Evolutionary conservation across 2,113 vertebrate genomes (phyloP).

Genomic region (Carassius carassius): DNA sequence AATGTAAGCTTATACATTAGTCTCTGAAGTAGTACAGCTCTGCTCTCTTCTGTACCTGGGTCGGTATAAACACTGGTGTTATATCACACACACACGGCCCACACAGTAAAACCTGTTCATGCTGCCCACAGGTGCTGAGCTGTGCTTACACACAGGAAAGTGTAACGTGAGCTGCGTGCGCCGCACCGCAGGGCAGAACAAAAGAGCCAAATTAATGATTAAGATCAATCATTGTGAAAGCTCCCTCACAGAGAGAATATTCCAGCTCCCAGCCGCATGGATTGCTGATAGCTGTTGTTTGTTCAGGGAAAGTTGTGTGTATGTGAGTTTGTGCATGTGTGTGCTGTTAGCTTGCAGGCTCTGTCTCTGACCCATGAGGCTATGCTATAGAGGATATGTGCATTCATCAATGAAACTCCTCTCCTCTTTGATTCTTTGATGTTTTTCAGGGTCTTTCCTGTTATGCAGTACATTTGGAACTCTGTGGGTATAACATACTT

Average conservation of each 20-base stretch:
- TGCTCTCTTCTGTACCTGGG: slow-evolving; percentile 7
- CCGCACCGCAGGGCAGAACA: slow-evolving; percentile 10
- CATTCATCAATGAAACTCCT: slow-evolving; percentile 32
- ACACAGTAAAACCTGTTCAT: slow-evolving; percentile 30
- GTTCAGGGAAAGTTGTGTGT: background rate
- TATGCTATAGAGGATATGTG: background rate
- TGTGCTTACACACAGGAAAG: slow-evolving; percentile 31
- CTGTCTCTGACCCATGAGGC: slow-evolving; percentile 28
- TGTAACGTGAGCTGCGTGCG: slow-evolving; percentile 4
- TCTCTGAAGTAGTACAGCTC: background rate
- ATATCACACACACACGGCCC: background rate
- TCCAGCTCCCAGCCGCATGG: slow-evolving; percentile 6
- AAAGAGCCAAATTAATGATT: slow-evolving; percentile 44
- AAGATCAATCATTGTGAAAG: slow-evolving; percentile 52
- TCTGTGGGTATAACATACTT: background rate
- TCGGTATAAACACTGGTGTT: background rate
- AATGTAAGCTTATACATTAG: background rate
- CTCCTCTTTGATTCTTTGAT: slow-evolving; percentile 21
- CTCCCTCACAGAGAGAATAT: slow-evolving; percentile 33
- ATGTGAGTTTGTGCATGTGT: slow-evolving; percentile 10
- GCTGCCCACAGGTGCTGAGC: slow-evolving; percentile 32
- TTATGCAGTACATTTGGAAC: background rate
- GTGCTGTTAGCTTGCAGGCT: slow-evolving; percentile 10
- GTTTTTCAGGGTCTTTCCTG: background rate
- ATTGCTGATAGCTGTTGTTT: slow-evolving; percentile 17